A percentile compares a stretch with the other conserved stretches of the same genome.
Evolutionary conservation across 2,797 vertebrate species (phyloP).

Genomic region (Danionella dracula): DNA sequence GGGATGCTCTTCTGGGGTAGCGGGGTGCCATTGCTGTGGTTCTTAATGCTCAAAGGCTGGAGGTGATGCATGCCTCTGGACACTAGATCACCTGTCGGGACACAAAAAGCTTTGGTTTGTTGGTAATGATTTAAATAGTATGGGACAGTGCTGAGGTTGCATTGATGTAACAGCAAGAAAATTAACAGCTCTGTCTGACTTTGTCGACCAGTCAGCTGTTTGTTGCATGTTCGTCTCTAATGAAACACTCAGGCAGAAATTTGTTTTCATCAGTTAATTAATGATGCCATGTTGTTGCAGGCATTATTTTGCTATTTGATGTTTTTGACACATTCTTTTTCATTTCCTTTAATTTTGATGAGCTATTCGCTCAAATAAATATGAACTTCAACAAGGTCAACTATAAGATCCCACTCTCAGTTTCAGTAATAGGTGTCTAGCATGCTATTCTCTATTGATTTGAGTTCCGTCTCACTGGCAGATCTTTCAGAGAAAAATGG

Average conservation of each 20-base stretch:
- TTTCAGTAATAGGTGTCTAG: too few relatives aligned
- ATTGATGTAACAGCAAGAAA: constrained; percentile 4
- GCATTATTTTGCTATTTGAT: too few relatives aligned
- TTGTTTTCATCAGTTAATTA: too few relatives aligned
- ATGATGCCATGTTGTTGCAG: too few relatives aligned
- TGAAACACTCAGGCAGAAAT: constrained; percentile 14
- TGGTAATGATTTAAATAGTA: constrained; percentile 8
- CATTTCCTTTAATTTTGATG: too few relatives aligned
- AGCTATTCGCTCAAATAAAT: too few relatives aligned
- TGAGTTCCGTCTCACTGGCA: too few relatives aligned
- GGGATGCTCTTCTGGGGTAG: constrained; percentile 82
- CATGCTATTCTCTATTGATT: too few relatives aligned
- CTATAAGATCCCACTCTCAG: too few relatives aligned
- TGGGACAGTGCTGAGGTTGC: constrained; percentile 7
- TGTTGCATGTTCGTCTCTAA: constrained; percentile 1
- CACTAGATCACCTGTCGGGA: constrained; percentile 84
- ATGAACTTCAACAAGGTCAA: too few relatives aligned
- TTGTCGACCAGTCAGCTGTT: constrained; percentile 2
- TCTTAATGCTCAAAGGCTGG: constrained; percentile 85
- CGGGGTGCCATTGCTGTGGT: constrained; percentile 83
- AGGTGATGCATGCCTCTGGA: constrained; percentile 93
- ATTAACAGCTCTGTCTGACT: constrained; percentile 9
- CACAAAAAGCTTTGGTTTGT: constrained; percentile 17
- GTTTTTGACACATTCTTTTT: too few relatives aligned
- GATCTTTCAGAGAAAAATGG: too few relatives aligned